Evolutionary conservation across 2,797 vertebrate species (phyloP).

Genomic region (Enteromius argenteus): DNA sequence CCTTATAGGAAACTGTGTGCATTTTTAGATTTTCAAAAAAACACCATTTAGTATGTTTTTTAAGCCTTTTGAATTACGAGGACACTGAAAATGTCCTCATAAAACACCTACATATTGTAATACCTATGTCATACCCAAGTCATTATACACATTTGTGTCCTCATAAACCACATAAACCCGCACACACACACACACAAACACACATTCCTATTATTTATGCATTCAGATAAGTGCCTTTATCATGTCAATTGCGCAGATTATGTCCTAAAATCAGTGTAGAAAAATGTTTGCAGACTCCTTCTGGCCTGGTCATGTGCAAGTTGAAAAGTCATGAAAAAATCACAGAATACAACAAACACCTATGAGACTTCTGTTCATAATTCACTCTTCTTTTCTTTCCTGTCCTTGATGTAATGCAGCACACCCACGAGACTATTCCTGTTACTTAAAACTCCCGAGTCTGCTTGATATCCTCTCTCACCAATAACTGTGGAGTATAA

Average conservation of each 20-base stretch:
- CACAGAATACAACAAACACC: background rate
- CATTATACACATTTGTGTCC: too few relatives aligned
- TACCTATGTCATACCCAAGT: too few relatives aligned
- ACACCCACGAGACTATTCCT: background rate
- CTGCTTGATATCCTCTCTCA: constrained; percentile 20
- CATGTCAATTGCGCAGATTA: background rate
- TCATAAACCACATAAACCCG: too few relatives aligned
- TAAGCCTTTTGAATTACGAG: too few relatives aligned
- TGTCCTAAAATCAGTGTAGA: background rate
- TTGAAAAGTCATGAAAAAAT: constrained; percentile 8
- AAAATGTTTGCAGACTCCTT: background rate
- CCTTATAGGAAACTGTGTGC: too few relatives aligned
- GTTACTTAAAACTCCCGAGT: background rate
- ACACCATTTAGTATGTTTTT: too few relatives aligned
- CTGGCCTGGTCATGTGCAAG: background rate
- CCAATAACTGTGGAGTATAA: constrained; percentile 31
- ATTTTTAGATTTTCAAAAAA: too few relatives aligned
- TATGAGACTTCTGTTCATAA: background rate
- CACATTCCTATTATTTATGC: background rate
- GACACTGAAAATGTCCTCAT: too few relatives aligned
- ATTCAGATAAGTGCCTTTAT: background rate
- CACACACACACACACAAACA: too few relatives aligned
- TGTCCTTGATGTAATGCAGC: constrained; percentile 25
- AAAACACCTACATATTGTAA: too few relatives aligned
- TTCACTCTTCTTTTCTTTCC: background rate